Base-by-base conservation (phyloP, 2,797 vertebrate genomes). In the Scarus forsteni region DNA sequence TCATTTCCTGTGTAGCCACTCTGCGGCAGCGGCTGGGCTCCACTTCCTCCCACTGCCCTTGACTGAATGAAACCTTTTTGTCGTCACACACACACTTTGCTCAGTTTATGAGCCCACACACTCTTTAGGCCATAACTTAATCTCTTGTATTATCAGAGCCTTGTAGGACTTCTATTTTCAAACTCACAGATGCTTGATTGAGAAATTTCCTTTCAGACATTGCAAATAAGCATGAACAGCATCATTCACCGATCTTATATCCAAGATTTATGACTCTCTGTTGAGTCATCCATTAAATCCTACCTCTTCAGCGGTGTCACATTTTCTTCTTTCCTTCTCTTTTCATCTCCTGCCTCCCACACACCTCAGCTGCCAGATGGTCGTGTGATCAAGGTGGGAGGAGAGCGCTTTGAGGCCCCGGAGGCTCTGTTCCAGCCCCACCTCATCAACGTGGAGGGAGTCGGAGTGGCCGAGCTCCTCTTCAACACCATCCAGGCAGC, bases 401-500 rank as follows among this genome's bases (percentile, higher is more conserved):
- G 98, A 69, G 97, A 99, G 90, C 94, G 98, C 55, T 99, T 99
- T 66, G 98, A 99, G 92, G 98, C 98, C 61, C 97, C 98, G 0
- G 98, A 99, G 92, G 98, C 98, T 70, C 93, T 99, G 65, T 99
- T 99, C 92, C 98, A 99, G 92, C 98, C 98, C 81, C 98, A 99
- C 88, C 95, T 99, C 93, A 99, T 99, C 92, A 99, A 99, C 1
- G 98, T 99, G 5, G 98, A 99, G 85, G 97, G 98, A 1, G 97
- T 99, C 38, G 98, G 98, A 62, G 98, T 99, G 86, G 98, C 98
- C 7, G 98, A 99, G 78, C 88, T 99, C 82, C 96, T 99, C 89
- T 99, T 99, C 88, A 99, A 99, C 93, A 99, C 98, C 92, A 99
- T 99, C 88, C 97, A 99, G 68, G 98, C 98, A 0, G 98, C 98